These are phyloP conservation scores for Buphagus erythrorhynchus DNA, from an alignment of 2,797 vertebrate species.

Conservation along the genomic window DNA sequence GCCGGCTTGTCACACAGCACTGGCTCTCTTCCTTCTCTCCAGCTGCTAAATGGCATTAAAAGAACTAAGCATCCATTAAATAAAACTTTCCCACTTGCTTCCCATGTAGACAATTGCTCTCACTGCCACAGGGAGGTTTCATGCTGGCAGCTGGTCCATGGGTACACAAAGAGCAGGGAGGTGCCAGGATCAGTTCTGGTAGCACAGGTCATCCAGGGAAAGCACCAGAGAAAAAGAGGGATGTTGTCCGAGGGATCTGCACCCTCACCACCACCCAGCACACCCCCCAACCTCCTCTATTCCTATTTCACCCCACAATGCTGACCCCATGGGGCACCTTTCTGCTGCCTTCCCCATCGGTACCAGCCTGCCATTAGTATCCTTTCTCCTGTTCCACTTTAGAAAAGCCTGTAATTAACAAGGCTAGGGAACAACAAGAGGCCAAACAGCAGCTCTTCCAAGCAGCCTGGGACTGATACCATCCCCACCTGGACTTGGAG, in stretches of 20 bases:
- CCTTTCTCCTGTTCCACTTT: not conserved
- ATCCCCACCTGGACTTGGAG: not conserved
- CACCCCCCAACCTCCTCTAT: rapidly evolving
- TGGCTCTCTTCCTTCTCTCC: constrained; percentile 55
- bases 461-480: not conserved
- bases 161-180: not conserved
- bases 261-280: not conserved
- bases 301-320: not conserved
- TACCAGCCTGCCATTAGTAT: not conserved
- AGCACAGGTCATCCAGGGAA: not conserved
- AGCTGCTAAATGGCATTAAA: constrained; percentile 71
- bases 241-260: rapidly evolving
- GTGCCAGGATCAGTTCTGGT: not conserved
- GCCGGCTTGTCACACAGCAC: not conserved
- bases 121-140: not conserved
- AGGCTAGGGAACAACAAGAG: not conserved
- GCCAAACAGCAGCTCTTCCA: not conserved
- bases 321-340: not conserved
- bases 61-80: constrained; percentile 68
- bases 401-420: not conserved
- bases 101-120: constrained; percentile 56
- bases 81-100: constrained; percentile 68
- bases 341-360: not conserved
- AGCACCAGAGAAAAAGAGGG: not conserved
- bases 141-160: not conserved